Conservation (phyloP, 2,888 invertebrate genomes). For the Prenolepis imparis region DNA sequence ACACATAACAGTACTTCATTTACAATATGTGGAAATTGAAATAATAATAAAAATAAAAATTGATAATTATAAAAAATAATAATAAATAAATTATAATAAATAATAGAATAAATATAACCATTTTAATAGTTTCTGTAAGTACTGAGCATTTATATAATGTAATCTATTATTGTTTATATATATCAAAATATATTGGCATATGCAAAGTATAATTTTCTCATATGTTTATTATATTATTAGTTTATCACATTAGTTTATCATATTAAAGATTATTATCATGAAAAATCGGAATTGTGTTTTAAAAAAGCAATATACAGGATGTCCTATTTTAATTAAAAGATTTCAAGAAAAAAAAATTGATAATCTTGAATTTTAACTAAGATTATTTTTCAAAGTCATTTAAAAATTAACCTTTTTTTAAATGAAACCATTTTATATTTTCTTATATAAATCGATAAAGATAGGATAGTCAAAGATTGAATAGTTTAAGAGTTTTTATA, state of each 20-base stretch:
- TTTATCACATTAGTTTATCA: neutral
- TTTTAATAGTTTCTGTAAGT: neutral
- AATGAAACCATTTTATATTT: no score
- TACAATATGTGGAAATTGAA: neutral
- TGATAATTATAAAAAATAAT: neutral
- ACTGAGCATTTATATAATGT: neutral
- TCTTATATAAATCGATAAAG: no score
- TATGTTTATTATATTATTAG: neutral
- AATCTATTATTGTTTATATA: neutral
- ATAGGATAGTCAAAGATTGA: no score
- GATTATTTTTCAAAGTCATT: no score
- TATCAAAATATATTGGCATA: neutral
- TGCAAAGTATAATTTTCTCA: neutral
- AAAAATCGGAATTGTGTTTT: conserved; percentile 24
- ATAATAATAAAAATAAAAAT: neutral
- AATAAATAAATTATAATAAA: neutral
- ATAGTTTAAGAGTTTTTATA: no score
- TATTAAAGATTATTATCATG: neutral
- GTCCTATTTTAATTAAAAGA: no score
- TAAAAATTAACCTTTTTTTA: no score
- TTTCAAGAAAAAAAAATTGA: no score
- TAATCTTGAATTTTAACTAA: no score
- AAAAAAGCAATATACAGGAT: conserved; percentile 31
- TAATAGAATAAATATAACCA: neutral
- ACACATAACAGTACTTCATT: neutral